Conservation (phyloP, 2,113 vertebrate genomes). For the Pica pica region DNA sequence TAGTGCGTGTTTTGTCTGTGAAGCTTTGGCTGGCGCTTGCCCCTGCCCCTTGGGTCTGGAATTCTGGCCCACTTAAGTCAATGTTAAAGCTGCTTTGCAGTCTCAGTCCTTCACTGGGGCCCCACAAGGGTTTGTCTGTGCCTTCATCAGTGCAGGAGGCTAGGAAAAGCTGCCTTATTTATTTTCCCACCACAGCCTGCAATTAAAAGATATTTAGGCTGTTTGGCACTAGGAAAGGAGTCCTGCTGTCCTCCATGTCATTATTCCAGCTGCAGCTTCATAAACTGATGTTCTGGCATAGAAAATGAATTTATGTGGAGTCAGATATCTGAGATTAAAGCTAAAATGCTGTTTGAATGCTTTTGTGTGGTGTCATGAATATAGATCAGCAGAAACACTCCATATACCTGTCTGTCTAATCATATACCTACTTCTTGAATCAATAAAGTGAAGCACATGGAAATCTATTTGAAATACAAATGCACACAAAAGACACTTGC, state of each 20-base stretch:
- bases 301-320: neutral
- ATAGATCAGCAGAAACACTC: neutral
- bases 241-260: neutral
- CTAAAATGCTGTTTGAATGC: neutral
- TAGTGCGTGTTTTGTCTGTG: neutral
- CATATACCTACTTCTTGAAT: slow-evolving; percentile 1
- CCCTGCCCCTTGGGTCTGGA: neutral
- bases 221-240: neutral
- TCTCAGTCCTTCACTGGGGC: neutral
- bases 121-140: neutral
- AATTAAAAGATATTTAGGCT: neutral
- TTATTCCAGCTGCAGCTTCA: neutral
- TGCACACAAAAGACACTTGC: neutral
- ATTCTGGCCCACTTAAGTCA: neutral
- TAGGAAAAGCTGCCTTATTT: neutral
- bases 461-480: slow-evolving; percentile 45
- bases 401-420: neutral
- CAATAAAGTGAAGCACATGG: slow-evolving; percentile 17
- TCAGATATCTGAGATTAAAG: neutral
- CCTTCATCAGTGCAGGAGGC: neutral
- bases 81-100: neutral
- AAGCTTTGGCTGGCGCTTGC: neutral
- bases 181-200: neutral
- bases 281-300: neutral
- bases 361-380: neutral